Evolutionary conservation across 1,140 invertebrate genomes (phyloP).

Genomic region (Acromyrmex echinatior): DNA sequence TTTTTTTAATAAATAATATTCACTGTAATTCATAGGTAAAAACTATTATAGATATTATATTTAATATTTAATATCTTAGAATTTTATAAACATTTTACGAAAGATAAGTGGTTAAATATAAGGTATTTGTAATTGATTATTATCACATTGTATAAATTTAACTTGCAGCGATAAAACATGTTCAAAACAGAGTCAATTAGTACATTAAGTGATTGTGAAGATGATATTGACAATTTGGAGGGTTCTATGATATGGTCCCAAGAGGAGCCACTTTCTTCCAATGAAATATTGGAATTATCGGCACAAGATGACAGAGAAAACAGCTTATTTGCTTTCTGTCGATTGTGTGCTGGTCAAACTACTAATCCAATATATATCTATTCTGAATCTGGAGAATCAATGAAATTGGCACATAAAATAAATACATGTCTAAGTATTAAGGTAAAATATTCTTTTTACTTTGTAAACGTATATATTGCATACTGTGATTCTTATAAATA

Average conservation of each 20-base stretch:
- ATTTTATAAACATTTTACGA: neutral
- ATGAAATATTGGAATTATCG: conserved; percentile 69
- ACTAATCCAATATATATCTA: conserved; percentile 76
- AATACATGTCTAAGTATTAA: conserved; percentile 78
- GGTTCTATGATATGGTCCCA: conserved; percentile 76
- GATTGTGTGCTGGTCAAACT: conserved; percentile 76
- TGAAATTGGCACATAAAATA: conserved; percentile 76
- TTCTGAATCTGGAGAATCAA: conserved; percentile 77
- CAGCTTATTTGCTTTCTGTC: conserved; percentile 63
- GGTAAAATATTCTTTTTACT: conserved; percentile 50
- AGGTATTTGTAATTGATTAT: conserved; percentile 34
- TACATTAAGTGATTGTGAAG: conserved; percentile 72
- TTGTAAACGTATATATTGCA: neutral
- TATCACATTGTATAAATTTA: conserved; percentile 21
- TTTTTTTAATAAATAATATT: neutral
- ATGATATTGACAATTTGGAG: conserved; percentile 75
- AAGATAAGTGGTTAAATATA: conserved; percentile 9
- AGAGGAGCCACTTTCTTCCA: conserved; percentile 74
- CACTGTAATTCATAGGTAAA: neutral
- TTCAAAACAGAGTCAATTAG: conserved; percentile 72
- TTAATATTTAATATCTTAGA: neutral
- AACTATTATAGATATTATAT: neutral
- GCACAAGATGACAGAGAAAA: conserved; percentile 38
- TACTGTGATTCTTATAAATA: neutral
- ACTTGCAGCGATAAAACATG: conserved; percentile 61